Base-by-base conservation (phyloP, 1,140 invertebrate genomes). In the Panagrolaimus sp. region DNA sequence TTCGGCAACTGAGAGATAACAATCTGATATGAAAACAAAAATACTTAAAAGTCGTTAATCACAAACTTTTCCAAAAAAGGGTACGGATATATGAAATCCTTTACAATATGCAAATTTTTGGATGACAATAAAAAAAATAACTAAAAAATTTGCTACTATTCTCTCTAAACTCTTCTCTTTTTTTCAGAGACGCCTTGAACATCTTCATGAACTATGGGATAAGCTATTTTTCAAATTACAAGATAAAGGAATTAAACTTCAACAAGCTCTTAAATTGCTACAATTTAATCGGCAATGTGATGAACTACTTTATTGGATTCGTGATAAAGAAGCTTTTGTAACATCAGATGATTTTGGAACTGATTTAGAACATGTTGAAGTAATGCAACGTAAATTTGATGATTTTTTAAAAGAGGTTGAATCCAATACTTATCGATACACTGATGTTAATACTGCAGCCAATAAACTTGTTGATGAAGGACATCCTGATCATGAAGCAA, bases 251-350 rank as follows among this genome's bases (percentile, higher is more conserved):
- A 88, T 93, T 76, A 95, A 96, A 83, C 85, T 99, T 51, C 92
- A 98, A 83, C 95, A 98, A 85, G 94, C 96, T 25, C 84, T 98
- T 0, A 91, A 95, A n/a, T 87, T 98, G 13, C 93, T 98, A 1
- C 93, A 98, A 84, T 99, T 96, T 84, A 86, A 96, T 72, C 88
- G 96, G 27, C 92, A 97, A 80, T 97, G 93, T 82, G 93, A 98
- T 83, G 96, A 99, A 86, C 92, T 98, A 23, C 93, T 98, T 90
- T 97, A 97, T 83, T 98, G 96, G 96, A 98, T 98, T 73, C 90
- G 90, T 81, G 95, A 98, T 82, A 98, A 97, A 85, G 90, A 74
- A 85, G 90, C 92, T 14, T 97, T 98, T 85, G 92, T 98, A 0
- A 91, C 91, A 1, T 91, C 92, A 1, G 93, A 97, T 83, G 96